Evolutionary conservation across 2,797 vertebrate species (phyloP).

Genomic region (Etheostoma perlongum): DNA sequence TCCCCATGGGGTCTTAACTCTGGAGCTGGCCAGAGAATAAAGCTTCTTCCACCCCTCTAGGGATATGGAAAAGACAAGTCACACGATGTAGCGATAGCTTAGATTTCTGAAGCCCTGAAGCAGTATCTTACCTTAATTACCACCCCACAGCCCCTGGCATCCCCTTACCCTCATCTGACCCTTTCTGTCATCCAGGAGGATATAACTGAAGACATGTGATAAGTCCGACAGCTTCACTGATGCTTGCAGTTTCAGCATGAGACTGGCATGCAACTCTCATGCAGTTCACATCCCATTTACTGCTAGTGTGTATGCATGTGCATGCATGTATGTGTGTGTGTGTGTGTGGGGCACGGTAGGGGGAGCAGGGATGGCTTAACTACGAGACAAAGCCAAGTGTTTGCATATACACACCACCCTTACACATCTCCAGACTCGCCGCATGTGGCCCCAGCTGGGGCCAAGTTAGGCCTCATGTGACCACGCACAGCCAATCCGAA

Average conservation of each 20-base stretch:
- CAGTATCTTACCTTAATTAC: slow-evolving; percentile 58
- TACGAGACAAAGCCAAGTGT: slow-evolving; percentile 47
- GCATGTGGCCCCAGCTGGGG: slow-evolving; percentile 63
- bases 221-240: slow-evolving; percentile 19
- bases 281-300: slow-evolving; percentile 34
- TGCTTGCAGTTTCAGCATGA: slow-evolving; percentile 18
- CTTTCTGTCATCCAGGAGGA: slow-evolving; percentile 30
- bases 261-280: slow-evolving; percentile 25
- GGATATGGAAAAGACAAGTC: slow-evolving; percentile 59
- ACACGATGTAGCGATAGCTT: slow-evolving; percentile 43
- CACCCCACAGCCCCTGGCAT: slow-evolving; percentile 14
- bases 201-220: slow-evolving; percentile 31
- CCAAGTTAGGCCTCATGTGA: slow-evolving; percentile 44
- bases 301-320: background rate
- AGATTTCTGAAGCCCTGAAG: slow-evolving; percentile 38
- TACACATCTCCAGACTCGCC: slow-evolving; percentile 33
- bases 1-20: slow-evolving; percentile 68
- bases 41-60: slow-evolving; percentile 61
- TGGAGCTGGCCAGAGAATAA: slow-evolving; percentile 62
- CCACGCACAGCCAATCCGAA: slow-evolving; percentile 47
- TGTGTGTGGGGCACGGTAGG: background rate
- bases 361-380: slow-evolving; percentile 42
- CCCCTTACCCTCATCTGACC: slow-evolving; percentile 34
- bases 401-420: slow-evolving; percentile 64
- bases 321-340: background rate